phyloP scores from a whole-genome alignment of 1,140 invertebrate species.

The Chelonus insularis region DNA sequence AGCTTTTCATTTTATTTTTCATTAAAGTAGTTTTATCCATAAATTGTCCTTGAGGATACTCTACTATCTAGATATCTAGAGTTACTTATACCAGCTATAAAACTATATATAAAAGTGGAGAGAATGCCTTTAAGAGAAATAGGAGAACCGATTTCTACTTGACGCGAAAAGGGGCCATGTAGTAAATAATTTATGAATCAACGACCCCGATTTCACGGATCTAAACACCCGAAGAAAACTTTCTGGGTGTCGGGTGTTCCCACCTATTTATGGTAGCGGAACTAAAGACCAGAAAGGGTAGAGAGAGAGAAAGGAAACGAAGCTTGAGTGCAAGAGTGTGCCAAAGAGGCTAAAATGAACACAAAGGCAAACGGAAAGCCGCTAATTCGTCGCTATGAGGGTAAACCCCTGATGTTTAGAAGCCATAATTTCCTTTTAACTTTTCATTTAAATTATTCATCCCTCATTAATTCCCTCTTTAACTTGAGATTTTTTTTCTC shows the following conservation, averaged over 20 bases:
- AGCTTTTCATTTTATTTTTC: too few relatives aligned
- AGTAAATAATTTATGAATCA: slow-evolving; percentile 50
- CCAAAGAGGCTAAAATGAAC: background rate
- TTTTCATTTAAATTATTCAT: slow-evolving; percentile 6
- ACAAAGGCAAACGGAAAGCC: background rate
- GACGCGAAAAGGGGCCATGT: background rate
- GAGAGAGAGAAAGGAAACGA: background rate
- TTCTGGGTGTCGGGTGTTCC: slow-evolving; percentile 29
- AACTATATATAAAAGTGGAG: too few relatives aligned
- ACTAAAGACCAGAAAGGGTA: slow-evolving; percentile 7
- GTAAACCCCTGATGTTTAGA: background rate
- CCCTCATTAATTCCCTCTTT: slow-evolving; percentile 8
- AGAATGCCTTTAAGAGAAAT: too few relatives aligned
- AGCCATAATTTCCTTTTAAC: background rate
- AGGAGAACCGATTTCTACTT: too few relatives aligned
- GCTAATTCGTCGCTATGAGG: background rate
- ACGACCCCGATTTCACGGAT: slow-evolving; percentile 41
- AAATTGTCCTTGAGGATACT: too few relatives aligned
- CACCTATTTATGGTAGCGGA: slow-evolving; percentile 20
- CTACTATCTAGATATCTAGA: too few relatives aligned
- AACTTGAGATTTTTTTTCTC: too few relatives aligned
- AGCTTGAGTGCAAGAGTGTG: background rate
- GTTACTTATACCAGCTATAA: too few relatives aligned
- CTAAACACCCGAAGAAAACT: slow-evolving; percentile 37
- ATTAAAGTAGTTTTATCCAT: too few relatives aligned